Evolutionary conservation across 2,888 invertebrate species (phyloP).

Genomic region (Philereme vetulata): DNA sequence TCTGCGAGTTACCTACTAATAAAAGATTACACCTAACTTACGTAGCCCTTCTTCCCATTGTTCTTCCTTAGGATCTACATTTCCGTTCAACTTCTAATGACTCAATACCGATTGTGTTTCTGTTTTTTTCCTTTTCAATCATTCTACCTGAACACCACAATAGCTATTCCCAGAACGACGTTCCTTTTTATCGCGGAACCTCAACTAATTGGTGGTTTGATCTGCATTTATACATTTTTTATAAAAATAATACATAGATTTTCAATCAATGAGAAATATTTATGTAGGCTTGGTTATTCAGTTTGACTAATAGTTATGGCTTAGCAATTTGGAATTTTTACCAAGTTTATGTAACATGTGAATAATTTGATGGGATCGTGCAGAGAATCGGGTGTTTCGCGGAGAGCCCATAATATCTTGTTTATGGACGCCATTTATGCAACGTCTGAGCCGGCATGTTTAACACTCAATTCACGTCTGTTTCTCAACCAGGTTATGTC

Average conservation of each 20-base stretch:
- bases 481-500: slow-evolving; percentile 67
- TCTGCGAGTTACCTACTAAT: too few species aligned
- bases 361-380: slow-evolving; percentile 31
- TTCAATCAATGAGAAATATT: too few species aligned
- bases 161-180: slow-evolving; percentile 53
- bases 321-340: slow-evolving; percentile 20
- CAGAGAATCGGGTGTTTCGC: slow-evolving; percentile 34
- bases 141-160: slow-evolving; percentile 41
- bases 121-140: slow-evolving; percentile 34
- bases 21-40: background rate
- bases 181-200: slow-evolving; percentile 42
- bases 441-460: slow-evolving; percentile 63
- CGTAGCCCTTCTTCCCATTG: background rate
- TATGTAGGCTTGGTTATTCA: too few species aligned
- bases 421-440: slow-evolving; percentile 62
- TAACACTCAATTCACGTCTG: slow-evolving; percentile 73
- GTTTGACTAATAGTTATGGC: too few species aligned
- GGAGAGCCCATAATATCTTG: slow-evolving; percentile 53
- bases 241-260: slow-evolving; percentile 12
- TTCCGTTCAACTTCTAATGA: slow-evolving; percentile 30
- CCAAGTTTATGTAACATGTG: slow-evolving; percentile 30
- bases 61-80: slow-evolving; percentile 7
- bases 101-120: slow-evolving; percentile 35
- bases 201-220: slow-evolving; percentile 48
- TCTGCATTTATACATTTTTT: slow-evolving; percentile 32